Evolutionary conservation across 2,113 vertebrate genomes (phyloP).

Genomic region (Aleadryas rufinucha): DNA sequence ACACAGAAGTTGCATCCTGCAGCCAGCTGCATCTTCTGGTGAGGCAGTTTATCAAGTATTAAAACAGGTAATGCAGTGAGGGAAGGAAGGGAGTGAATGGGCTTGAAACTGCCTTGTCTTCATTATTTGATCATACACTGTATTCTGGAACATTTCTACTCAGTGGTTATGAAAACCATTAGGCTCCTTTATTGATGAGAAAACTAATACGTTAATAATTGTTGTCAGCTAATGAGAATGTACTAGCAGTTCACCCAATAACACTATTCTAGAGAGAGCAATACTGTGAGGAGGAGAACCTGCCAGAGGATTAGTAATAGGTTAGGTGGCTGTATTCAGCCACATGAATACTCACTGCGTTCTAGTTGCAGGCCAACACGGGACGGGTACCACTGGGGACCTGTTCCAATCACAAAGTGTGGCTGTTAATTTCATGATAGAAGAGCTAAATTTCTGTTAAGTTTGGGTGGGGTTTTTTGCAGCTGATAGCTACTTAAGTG

Average conservation of each 20-base stretch:
- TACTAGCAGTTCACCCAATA: not conserved
- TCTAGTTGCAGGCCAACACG: conserved; percentile 74
- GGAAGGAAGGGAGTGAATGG: not conserved
- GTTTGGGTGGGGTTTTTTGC: not conserved
- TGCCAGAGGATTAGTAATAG: not conserved
- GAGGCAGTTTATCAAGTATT: not conserved
- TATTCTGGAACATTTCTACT: not conserved
- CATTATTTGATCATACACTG: not conserved
- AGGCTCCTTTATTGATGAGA: not conserved
- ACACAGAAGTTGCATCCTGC: not conserved
- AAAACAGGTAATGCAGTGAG: not conserved
- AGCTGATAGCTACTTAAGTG: not conserved
- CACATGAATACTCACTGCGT: conserved; percentile 64
- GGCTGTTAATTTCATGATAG: not conserved
- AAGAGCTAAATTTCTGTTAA: not conserved
- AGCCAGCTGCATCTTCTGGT: not conserved
- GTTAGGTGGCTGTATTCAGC: not conserved
- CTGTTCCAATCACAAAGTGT: conserved; percentile 50
- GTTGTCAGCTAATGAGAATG: not conserved
- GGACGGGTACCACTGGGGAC: conserved; percentile 78
- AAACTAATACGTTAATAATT: not conserved
- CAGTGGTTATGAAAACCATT: not conserved
- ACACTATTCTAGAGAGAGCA: accelerated
- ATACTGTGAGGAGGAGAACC: not conserved
- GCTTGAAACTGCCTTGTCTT: not conserved